These are phyloP conservation scores for Cenopis cana DNA, from an alignment of 2,888 invertebrate genomes.

Conservation along the genomic window DNA sequence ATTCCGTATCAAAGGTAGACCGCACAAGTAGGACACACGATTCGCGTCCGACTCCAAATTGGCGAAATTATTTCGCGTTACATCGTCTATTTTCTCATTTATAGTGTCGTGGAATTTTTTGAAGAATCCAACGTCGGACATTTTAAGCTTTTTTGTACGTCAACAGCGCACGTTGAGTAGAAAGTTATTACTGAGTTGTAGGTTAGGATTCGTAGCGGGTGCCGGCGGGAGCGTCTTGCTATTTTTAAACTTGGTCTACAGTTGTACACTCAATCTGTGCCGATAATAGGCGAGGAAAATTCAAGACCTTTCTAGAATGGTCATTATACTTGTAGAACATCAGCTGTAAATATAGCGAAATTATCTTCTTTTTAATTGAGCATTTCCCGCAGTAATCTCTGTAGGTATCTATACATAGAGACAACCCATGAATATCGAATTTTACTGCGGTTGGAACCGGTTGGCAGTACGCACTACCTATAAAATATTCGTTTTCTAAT, in stretches of 20 bases:
- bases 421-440: no score
- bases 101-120: conserved; percentile 87
- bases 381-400: no score
- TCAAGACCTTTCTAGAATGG: conserved; percentile 13
- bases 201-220: conserved; percentile 66
- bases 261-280: conserved; percentile 47
- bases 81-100: conserved; percentile 81
- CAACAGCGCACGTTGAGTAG: conserved; percentile 5
- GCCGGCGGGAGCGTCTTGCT: conserved; percentile 63
- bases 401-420: no score
- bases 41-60: conserved; percentile 87
- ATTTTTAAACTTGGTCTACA: conserved; percentile 77
- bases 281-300: conserved; percentile 13
- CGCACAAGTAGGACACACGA: conserved; percentile 86
- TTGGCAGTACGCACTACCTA: background rate
- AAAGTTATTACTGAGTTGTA: conserved; percentile 48
- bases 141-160: conserved; percentile 48
- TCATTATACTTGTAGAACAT: background rate
- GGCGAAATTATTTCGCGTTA: conserved; percentile 87
- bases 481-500: conserved; percentile 7
- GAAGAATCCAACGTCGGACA: conserved; percentile 84
- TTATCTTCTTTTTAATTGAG: no score
- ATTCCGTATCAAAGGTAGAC: conserved; percentile 78
- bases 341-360: background rate
- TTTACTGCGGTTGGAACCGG: background rate